Evolutionary conservation across 2,797 vertebrate genomes (phyloP), one percentile per base, ranked within the genome.

Genomic region (Acrossocheilus fasciatus): DNA sequence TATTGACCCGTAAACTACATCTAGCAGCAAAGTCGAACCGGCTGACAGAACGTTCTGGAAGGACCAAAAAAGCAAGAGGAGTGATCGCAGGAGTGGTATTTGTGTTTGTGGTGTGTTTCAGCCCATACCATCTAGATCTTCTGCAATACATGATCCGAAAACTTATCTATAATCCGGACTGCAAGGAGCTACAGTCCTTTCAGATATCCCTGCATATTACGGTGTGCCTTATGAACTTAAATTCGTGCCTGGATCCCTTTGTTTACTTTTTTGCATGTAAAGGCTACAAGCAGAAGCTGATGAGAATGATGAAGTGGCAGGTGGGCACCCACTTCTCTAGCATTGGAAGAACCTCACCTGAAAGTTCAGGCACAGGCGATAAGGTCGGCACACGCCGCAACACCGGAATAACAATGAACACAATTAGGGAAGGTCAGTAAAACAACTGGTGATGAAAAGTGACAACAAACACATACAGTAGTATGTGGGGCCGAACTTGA

Each of bases 191-290:
- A 81, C 91, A 91, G 80, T 87, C 89, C 50, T 96, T 96, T 78
- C 93, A 94, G 75, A 88, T 93, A 91, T 94, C 92, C 11, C 93
- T 95, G 54, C 93, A 95, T 87, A 43, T 95, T 73, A 94, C 94
- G 0, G 88, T 94, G 87, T 93, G 93, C 0, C 91, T 95, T 87
- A 95, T 95, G 95, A 95, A 96, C 87, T 4, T 94, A 47, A 96
- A 95, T 85, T 93, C 94, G 47, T 94, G 93, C 87, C 91, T 93
- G 0, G 94, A 95, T 77, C 94, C 94, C 4, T 74, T 96, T 50
- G 94, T 94, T 88, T 95, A 95, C 89, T 96, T 91, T 92, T 97
- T 97, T 83, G 95, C 96, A 14, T 97, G 96, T 87, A 96, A 96
- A 92, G 96, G 96, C 88, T 97, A 97, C 85, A 97, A 97, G 90